These are phyloP conservation scores for Pipistrellus kuhlii DNA, from an alignment of 2,797 vertebrate genomes.

Conservation along the genomic window DNA sequence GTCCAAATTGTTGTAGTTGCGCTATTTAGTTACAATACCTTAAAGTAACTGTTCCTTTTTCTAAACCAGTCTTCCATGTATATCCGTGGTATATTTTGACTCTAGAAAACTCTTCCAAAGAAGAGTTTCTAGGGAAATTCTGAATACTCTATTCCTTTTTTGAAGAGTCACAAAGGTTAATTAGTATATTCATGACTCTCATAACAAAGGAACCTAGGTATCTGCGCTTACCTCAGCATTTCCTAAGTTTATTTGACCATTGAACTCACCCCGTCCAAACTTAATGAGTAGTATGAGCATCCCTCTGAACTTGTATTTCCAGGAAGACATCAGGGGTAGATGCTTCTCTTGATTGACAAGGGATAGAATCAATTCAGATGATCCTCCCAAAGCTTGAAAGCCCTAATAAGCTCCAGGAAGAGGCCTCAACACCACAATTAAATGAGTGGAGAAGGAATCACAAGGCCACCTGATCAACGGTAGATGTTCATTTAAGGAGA, in stretches of 20 bases:
- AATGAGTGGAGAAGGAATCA: not conserved
- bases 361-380: not conserved
- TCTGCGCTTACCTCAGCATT: conserved; percentile 1
- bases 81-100: not conserved
- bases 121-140: not conserved
- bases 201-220: not conserved
- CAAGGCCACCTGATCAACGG: not conserved
- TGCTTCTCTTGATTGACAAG: not conserved
- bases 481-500: conserved; percentile 87
- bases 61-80: not conserved
- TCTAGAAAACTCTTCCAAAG: not conserved
- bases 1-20: not conserved
- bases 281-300: not conserved
- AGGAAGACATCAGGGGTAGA: not conserved
- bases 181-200: not conserved
- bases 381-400: not conserved
- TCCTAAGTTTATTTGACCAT: not conserved
- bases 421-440: not conserved
- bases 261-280: not conserved
- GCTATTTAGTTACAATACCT: not conserved
- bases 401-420: not conserved
- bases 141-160: not conserved
- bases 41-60: not conserved
- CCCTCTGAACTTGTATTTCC: not conserved
- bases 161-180: conserved; percentile 9